Evolutionary conservation across 2,888 invertebrate species (phyloP).

Genomic region (Achlya flavicornis): DNA sequence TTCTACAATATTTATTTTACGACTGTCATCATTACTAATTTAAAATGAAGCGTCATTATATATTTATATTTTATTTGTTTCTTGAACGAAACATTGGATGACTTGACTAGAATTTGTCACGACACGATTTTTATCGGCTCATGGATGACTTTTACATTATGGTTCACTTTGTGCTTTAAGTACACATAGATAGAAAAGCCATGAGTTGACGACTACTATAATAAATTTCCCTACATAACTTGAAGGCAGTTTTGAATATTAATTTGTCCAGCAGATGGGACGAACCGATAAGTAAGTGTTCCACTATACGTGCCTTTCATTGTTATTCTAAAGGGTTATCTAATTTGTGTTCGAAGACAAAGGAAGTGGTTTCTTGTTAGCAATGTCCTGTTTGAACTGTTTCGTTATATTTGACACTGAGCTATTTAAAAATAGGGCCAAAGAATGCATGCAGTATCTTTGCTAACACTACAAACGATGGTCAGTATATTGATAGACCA

Average conservation of each 20-base stretch:
- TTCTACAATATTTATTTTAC: background rate
- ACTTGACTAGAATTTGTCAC: background rate
- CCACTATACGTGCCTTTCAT: conserved; percentile 52
- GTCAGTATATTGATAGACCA: no score
- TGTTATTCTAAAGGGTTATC: conserved; percentile 68
- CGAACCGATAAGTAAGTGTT: conserved; percentile 27
- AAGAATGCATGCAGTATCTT: background rate
- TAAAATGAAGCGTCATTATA: no score
- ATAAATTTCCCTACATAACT: no score
- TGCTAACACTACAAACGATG: no score
- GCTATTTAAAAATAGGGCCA: background rate
- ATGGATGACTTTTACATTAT: background rate
- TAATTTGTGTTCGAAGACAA: conserved; percentile 72
- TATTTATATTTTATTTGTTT: background rate
- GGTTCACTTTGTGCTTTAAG: background rate
- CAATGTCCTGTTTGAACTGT: conserved; percentile 59
- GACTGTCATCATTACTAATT: background rate
- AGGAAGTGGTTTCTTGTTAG: conserved; percentile 70
- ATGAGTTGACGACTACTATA: no score
- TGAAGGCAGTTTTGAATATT: conserved; percentile 8
- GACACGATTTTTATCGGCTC: background rate
- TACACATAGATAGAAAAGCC: no score
- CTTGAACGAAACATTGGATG: background rate
- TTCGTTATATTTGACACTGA: conserved; percentile 39
- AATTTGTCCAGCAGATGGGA: conserved; percentile 20